Base-by-base conservation (phyloP, 2,888 invertebrate species). In the Eristalis intricaria region DNA sequence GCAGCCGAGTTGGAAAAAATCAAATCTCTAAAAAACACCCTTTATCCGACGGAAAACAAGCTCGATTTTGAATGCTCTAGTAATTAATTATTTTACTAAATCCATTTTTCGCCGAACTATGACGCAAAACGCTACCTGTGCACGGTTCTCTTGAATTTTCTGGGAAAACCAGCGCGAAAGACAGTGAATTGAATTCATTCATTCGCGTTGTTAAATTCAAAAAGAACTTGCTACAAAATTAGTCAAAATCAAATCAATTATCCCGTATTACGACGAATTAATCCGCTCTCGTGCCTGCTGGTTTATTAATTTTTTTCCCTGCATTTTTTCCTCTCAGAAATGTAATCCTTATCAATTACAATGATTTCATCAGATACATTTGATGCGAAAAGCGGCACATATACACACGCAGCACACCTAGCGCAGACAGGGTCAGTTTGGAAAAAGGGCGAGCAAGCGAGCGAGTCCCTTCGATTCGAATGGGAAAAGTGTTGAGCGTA, bases 301-400 rank as follows among this genome's bases (percentile, higher is more conserved):
- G 89, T 78, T 79, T 76, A 79, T 84, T 79, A 71, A 29, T 60
- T 84, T 85, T 79, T 71, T 79, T 81, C 88, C 90, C 88, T 76
- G 87, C 15, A 26, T 71, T 69, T 65, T 40, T 60, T 61, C 29
- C 26, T 77, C 68, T 3, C 40, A 89, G 90, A 91, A 89, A 89
- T 75, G 81, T 90, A 90, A 91, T 90, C 89, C 90, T 81, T 89
- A 91, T 90, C 91, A 91, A 91, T 91, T 91, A 90, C 88, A 90
- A 90, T 89, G 80, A 87, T 81, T 87, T 87, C 86, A 87, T 87
- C 83, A 83, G 68, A 79, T 83, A 84, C 84, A 76, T 80, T 87
- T 84, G 79, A 84, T 71, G 87, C 79, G 76, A 83, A 75, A 78
- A 83, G 70, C 83, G 76, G 73, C 70, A 78, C 68, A 50, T 35